These are phyloP conservation scores for Micropoecilia bifurca DNA, from an alignment of 2,797 vertebrate species.

Conservation along the genomic window DNA sequence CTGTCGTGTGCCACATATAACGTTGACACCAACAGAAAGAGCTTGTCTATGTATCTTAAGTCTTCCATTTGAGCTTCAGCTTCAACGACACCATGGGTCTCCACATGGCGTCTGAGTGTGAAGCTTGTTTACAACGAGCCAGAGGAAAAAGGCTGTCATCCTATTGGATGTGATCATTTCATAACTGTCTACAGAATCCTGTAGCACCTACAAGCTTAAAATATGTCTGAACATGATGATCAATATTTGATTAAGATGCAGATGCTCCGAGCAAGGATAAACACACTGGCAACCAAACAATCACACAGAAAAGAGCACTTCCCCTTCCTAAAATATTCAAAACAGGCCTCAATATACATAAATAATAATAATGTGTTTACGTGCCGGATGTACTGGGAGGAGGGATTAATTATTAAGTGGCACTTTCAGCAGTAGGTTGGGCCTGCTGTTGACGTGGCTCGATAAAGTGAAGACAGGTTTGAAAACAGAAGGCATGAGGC, in stretches of 20 bases:
- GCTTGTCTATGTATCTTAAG: constrained; percentile 76
- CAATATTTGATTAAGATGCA: constrained; percentile 82
- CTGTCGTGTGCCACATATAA: constrained; percentile 70
- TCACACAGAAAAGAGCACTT: constrained; percentile 76
- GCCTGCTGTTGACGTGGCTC: constrained; percentile 72
- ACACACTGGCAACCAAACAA: constrained; percentile 78
- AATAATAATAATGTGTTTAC: constrained; percentile 89
- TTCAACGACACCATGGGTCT: constrained; percentile 33
- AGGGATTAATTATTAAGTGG: constrained; percentile 78
- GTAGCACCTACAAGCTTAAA: constrained; percentile 77
- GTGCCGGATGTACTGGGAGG: constrained; percentile 75
- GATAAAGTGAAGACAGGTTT: constrained; percentile 73
- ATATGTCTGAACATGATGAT: constrained; percentile 65
- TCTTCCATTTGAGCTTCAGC: constrained; percentile 52
- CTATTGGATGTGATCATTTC: constrained; percentile 47
- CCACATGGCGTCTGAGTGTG: constrained; percentile 60
- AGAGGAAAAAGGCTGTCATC: constrained; percentile 51
- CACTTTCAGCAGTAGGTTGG: constrained; percentile 62
- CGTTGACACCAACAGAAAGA: constrained; percentile 78
- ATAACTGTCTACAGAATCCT: constrained; percentile 73
- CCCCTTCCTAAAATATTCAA: constrained; percentile 81
- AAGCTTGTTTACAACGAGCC: constrained; percentile 73
- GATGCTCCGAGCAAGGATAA: constrained; percentile 77
- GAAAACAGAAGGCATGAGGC: constrained; percentile 1
- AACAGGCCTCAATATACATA: constrained; percentile 80